Evolutionary conservation across 2,113 vertebrate species (phyloP).

Genomic region (Passer montanus): DNA sequence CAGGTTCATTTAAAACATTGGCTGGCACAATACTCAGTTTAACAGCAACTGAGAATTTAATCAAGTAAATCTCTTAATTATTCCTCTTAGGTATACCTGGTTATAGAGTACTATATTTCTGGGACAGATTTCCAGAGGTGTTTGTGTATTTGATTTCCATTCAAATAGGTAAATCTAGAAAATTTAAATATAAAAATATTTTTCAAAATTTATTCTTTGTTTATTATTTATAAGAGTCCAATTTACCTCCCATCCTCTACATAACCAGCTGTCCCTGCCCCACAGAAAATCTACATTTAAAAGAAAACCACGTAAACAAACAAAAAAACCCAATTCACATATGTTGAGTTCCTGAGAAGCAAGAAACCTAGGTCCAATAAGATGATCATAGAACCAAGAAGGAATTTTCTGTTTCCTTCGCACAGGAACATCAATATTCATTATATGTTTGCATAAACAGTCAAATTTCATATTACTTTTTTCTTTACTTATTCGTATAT

Average conservation of each 20-base stretch:
- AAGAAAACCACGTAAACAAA: neutral
- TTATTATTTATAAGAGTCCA: neutral
- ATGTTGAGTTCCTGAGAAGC: neutral
- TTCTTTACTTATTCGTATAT: neutral
- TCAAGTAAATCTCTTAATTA: neutral
- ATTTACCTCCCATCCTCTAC: neutral
- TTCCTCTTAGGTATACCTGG: neutral
- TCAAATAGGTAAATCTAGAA: neutral
- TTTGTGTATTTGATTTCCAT: neutral
- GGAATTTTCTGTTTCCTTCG: neutral
- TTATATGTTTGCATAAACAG: neutral
- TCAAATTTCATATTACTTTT: neutral
- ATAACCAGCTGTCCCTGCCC: accelerated
- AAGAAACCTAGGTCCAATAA: neutral
- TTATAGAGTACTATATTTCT: neutral
- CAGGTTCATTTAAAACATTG: neutral
- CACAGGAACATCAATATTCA: neutral
- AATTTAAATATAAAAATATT: neutral
- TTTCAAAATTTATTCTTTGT: neutral
- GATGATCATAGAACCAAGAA: neutral
- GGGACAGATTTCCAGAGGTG: neutral
- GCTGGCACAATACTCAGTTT: neutral
- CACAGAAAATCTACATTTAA: neutral
- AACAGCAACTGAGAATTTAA: neutral
- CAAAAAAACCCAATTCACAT: accelerated